Percentiles rank a stretch among this genome's conserved stretches.
Evolutionary conservation across 2,797 vertebrate species (phyloP).

Genomic region (Lacerta viridis): DNA sequence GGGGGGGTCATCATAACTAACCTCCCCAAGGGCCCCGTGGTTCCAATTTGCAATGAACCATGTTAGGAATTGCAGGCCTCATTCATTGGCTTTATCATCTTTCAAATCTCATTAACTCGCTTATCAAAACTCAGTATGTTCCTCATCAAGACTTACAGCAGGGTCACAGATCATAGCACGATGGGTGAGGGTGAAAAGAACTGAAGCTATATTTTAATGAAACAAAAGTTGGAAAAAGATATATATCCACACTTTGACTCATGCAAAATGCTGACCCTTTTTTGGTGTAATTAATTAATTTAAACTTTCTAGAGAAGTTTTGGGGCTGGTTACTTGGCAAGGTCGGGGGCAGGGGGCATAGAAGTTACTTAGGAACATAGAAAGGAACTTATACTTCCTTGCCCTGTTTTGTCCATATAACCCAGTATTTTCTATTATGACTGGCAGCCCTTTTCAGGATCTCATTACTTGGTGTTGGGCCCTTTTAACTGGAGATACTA

Average conservation of each 20-base stretch:
- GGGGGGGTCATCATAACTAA: neutral
- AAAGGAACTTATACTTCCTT: neutral
- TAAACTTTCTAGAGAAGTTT: neutral
- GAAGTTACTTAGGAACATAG: neutral
- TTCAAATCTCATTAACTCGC: neutral
- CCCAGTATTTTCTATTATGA: too few relatives aligned
- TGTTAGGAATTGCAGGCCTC: neutral
- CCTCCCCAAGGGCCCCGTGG: accelerated
- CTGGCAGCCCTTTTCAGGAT: too few relatives aligned
- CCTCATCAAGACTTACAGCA: neutral
- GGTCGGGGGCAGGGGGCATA: neutral
- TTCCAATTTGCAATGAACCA: neutral
- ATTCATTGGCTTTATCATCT: neutral
- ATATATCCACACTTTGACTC: neutral
- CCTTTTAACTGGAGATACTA: too few relatives aligned
- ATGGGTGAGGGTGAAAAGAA: neutral
- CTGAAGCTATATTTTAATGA: neutral
- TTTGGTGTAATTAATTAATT: neutral
- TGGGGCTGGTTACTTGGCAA: neutral
- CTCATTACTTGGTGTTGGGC: too few relatives aligned
- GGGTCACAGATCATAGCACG: neutral
- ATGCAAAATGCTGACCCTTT: neutral
- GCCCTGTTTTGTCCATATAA: neutral
- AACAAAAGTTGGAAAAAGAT: neutral
- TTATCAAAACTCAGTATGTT: neutral